Conservation (phyloP, 1,140 invertebrate genomes). For the Drosophila novamexicana region DNA sequence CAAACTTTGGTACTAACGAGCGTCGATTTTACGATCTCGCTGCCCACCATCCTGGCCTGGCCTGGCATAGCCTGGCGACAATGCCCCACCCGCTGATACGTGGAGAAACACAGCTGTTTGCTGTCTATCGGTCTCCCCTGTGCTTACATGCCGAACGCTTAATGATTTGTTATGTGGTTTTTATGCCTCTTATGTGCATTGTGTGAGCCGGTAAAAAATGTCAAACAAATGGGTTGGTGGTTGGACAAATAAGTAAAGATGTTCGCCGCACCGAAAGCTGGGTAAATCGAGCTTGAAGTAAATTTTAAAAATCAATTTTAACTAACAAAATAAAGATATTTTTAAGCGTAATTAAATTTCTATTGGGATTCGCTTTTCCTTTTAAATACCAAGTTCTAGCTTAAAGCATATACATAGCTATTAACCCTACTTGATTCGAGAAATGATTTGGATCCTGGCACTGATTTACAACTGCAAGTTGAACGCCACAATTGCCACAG, state of each 20-base stretch:
- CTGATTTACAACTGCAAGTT: conserved; percentile 6
- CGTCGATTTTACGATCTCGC: conserved; percentile 68
- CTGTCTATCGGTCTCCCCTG: conserved; percentile 34
- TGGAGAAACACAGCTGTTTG: conserved; percentile 28
- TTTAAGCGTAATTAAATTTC: no score
- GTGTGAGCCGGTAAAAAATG: conserved; percentile 2
- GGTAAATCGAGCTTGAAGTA: not conserved
- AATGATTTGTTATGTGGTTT: conserved; percentile 68
- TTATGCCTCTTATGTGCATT: conserved; percentile 35
- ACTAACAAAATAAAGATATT: not conserved
- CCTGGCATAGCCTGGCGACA: conserved; percentile 10
- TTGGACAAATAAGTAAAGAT: not conserved
- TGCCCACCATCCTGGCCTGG: conserved; percentile 28
- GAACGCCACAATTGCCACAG: conserved; percentile 17
- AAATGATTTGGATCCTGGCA: not conserved
- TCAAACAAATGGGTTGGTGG: not conserved
- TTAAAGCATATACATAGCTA: not conserved
- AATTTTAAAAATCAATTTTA: conserved; percentile 13
- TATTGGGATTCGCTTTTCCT: not conserved
- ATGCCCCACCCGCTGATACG: not conserved
- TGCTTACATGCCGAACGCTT: conserved; percentile 41
- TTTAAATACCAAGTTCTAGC: not conserved
- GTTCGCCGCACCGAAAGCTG: not conserved
- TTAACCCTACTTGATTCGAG: not conserved
- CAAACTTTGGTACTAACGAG: conserved; percentile 77